A percentile compares a stretch with the other conserved stretches of the same genome.
These are phyloP conservation scores for Julus scanicus DNA, from an alignment of 2,888 invertebrate species.

Conservation along the genomic window DNA sequence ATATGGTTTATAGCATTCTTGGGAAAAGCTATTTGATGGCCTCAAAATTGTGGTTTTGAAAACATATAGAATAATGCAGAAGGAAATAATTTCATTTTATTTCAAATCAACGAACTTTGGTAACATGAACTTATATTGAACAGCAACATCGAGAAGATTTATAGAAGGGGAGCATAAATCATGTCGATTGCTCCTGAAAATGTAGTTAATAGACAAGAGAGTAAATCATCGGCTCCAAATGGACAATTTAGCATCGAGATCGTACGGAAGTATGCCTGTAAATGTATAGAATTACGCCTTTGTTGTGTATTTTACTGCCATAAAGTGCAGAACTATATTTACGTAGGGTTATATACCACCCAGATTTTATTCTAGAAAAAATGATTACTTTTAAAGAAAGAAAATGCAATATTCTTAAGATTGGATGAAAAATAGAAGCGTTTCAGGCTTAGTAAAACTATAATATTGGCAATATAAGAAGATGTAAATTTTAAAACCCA, in stretches of 20 bases:
- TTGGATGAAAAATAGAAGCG: background rate
- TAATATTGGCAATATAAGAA: background rate
- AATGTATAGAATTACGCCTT: background rate
- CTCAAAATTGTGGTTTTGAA: constrained; percentile 34
- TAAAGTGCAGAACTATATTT: background rate
- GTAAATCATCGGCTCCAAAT: background rate
- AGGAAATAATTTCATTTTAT: constrained; percentile 40
- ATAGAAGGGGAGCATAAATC: background rate
- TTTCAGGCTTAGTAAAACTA: too few species aligned
- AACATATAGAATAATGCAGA: constrained; percentile 40
- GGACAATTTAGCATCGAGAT: background rate
- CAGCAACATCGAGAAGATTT: background rate
- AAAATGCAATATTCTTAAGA: background rate
- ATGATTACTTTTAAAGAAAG: background rate
- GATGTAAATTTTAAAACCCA: too few species aligned
- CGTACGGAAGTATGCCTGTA: background rate
- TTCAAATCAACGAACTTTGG: constrained; percentile 31
- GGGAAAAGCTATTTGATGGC: constrained; percentile 39
- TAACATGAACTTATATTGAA: constrained; percentile 3
- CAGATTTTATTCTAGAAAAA: background rate
- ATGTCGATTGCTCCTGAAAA: constrained; percentile 31
- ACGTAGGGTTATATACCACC: background rate
- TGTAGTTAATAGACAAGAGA: background rate
- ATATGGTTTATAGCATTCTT: constrained; percentile 21
- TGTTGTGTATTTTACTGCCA: background rate